A percentile compares a stretch with the other conserved stretches of the same genome.
phyloP scores from a whole-genome alignment of 2,113 vertebrate species.

The Fulica atra region DNA sequence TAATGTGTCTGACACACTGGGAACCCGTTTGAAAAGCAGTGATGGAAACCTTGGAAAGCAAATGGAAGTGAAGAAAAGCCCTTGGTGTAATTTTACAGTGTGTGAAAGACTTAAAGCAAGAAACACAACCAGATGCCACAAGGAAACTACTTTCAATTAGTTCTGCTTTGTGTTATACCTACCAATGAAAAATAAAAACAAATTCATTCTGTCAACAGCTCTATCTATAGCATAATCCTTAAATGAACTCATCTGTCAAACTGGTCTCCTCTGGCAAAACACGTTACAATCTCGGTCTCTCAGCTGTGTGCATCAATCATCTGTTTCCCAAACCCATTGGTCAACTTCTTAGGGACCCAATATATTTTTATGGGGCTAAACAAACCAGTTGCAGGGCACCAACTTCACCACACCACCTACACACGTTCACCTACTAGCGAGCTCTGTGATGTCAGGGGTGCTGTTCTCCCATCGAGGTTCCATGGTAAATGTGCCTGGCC shows the following conservation, averaged over 20 bases:
- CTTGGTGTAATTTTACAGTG: conserved; percentile 52
- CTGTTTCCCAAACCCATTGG: conserved; percentile 74
- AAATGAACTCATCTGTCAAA: conserved; percentile 72
- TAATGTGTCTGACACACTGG: background rate
- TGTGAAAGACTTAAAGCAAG: conserved; percentile 55
- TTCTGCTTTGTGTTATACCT: conserved; percentile 64
- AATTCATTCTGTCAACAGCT: conserved; percentile 79
- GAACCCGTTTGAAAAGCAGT: background rate
- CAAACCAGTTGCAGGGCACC: conserved; percentile 48
- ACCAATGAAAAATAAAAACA: conserved; percentile 73
- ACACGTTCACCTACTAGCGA: background rate
- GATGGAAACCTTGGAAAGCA: conserved; percentile 33
- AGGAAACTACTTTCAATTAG: conserved; percentile 65
- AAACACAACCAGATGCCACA: conserved; percentile 44
- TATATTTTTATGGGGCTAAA: conserved; percentile 75
- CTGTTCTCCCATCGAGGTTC: conserved; percentile 2
- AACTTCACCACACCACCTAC: conserved; percentile 27
- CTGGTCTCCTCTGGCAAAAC: conserved; percentile 67
- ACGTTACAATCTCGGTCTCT: conserved; percentile 67
- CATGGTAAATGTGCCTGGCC: background rate
- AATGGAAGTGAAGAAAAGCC: conserved; percentile 37
- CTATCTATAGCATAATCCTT: conserved; percentile 80
- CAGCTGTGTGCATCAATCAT: conserved; percentile 85
- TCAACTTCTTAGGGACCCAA: conserved; percentile 71
- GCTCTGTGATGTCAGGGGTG: background rate